Percentiles rank a stretch among this genome's conserved stretches.
Conservation (phyloP, 2,113 vertebrate genomes). For the Anolis carolinensis region DNA sequence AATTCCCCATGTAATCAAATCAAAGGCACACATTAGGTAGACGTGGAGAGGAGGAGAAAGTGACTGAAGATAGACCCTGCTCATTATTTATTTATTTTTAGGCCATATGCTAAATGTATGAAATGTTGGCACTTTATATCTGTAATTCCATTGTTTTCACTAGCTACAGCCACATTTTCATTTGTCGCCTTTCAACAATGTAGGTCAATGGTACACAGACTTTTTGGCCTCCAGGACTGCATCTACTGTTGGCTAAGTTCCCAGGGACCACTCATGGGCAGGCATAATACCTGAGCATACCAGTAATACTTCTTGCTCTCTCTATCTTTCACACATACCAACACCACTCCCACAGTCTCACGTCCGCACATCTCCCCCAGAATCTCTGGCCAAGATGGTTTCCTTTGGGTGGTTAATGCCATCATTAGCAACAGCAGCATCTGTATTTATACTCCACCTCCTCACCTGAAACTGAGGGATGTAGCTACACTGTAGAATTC, state of each 20-base stretch:
- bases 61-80: background rate
- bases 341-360: no score
- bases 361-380: no score
- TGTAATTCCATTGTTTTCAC: background rate
- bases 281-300: background rate
- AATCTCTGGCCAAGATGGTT: no score
- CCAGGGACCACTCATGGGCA: background rate
- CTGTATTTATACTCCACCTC: no score
- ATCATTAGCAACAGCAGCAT: no score
- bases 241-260: no score
- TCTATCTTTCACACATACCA: no score
- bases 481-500: no score
- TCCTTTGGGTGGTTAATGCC: no score
- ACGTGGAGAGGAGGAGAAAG: background rate
- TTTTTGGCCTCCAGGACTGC: background rate
- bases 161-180: background rate
- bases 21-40: background rate
- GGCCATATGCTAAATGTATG: background rate
- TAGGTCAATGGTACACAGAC: background rate
- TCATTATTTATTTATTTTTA: background rate
- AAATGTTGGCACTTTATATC: background rate
- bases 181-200: background rate
- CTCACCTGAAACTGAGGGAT: no score
- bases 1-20: background rate
- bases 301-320: background rate